A percentile compares a stretch with the other conserved stretches of the same genome.
These are phyloP conservation scores for Tympanoctomys barrerae DNA, from an alignment of 2,797 vertebrate species.

Conservation along the genomic window DNA sequence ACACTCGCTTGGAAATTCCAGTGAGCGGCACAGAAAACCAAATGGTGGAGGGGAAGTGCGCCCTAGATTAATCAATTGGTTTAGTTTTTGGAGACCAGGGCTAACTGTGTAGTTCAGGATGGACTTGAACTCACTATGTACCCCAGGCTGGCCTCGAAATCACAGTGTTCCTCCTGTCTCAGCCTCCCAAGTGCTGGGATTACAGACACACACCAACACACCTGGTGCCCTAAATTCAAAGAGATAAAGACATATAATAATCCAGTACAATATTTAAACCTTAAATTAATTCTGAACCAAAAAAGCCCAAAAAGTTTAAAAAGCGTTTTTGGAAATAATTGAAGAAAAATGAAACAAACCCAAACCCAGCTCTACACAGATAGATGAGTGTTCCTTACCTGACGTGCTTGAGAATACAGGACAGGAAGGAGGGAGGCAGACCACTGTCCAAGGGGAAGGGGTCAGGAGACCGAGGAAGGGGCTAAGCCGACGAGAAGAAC, in stretches of 20 bases:
- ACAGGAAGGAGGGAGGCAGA: neutral
- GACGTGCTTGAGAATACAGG: neutral
- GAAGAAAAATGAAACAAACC: neutral
- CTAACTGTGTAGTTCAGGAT: neutral
- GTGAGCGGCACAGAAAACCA: neutral
- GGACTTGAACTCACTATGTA: neutral
- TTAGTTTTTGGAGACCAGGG: neutral
- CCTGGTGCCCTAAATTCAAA: neutral
- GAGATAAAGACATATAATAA: neutral
- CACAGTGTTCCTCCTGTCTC: neutral
- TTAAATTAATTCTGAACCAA: neutral
- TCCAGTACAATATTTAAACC: neutral
- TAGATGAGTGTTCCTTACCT: neutral
- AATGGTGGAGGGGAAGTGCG: neutral
- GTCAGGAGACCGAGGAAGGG: neutral
- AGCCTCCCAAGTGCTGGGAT: neutral
- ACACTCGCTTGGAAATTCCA: neutral
- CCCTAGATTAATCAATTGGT: neutral
- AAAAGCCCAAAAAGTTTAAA: neutral
- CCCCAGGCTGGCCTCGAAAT: neutral
- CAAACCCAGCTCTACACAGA: neutral
- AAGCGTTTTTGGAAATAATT: neutral
- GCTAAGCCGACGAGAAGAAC: neutral
- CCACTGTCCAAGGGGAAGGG: neutral
- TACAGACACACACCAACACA: neutral